A percentile compares a stretch with the other conserved stretches of the same genome.
phyloP scores from a whole-genome alignment of 35 echinoderm and acorn worm species.

The Diadema setosum region DNA sequence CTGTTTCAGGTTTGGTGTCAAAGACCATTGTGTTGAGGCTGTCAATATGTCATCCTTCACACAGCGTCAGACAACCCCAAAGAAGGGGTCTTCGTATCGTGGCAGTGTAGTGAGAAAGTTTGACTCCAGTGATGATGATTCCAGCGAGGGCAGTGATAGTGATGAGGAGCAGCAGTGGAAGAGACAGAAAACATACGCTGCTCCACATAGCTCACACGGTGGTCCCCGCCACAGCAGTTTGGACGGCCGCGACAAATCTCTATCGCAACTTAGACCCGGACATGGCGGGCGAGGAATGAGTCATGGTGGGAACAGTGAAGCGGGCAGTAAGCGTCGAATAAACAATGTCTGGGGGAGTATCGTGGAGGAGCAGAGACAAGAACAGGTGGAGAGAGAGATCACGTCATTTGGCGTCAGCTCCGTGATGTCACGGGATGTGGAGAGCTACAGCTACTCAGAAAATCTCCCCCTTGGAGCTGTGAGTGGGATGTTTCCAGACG shows the following conservation, averaged over 20 bases:
- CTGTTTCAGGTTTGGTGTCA: too few species aligned
- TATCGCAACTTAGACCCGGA: not conserved
- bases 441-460: conserved; percentile 65
- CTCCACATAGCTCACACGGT: not conserved
- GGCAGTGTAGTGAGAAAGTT: not conserved
- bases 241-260: not conserved
- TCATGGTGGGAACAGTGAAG: not conserved
- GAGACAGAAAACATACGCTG: not conserved
- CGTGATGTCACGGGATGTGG: conserved; percentile 47
- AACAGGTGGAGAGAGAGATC: conserved; percentile 48
- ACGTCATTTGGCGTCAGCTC: conserved; percentile 61
- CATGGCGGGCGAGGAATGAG: not conserved
- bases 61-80: not conserved
- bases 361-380: conserved; percentile 61
- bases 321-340: conserved; percentile 26
- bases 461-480: conserved; percentile 27
- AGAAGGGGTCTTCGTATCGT: not conserved
- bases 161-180: conserved; percentile 47
- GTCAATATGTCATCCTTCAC: conserved; percentile 37
- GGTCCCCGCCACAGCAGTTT: not conserved
- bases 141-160: conserved; percentile 36
- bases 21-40: too few species aligned
- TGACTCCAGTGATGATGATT: conserved; percentile 7
- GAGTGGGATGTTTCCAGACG: not conserved
- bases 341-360: conserved; percentile 92